Percentiles rank a stretch among this genome's conserved stretches.
phyloP scores from a whole-genome alignment of 2,888 invertebrate species.

The Barypeithes pellucidus region DNA sequence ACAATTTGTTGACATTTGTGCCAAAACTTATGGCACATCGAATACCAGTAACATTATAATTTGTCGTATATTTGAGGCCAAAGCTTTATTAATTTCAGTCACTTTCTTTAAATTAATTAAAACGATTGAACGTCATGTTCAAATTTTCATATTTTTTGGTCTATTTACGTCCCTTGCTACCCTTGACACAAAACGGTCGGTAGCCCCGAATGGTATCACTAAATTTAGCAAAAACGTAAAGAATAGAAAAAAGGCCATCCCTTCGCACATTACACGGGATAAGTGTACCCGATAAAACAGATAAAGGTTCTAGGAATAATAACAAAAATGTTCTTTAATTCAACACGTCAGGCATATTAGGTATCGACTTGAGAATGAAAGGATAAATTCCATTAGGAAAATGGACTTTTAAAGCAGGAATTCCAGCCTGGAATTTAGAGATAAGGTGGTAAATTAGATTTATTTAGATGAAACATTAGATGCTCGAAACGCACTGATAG shows the following conservation, averaged over 20 bases:
- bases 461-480: constrained; percentile 9
- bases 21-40: too few species aligned
- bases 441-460: constrained; percentile 24
- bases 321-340: constrained; percentile 66
- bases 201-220: constrained; percentile 16
- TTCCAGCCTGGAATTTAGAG: constrained; percentile 24
- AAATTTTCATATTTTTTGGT: constrained; percentile 1
- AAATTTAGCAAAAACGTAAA: constrained; percentile 25
- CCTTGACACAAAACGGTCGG: constrained; percentile 5
- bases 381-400: constrained; percentile 67
- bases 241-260: constrained; percentile 27
- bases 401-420: constrained; percentile 67
- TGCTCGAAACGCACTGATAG: not conserved
- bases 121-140: not conserved
- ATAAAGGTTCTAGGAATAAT: constrained; percentile 62
- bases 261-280: constrained; percentile 44
- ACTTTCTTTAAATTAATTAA: not conserved
- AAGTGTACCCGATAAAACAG: constrained; percentile 62
- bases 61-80: too few species aligned
- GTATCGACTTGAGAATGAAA: constrained; percentile 58
- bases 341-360: constrained; percentile 65
- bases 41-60: too few species aligned
- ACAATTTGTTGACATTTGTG: too few species aligned
- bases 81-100: too few species aligned
- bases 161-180: not conserved